phyloP scores from a whole-genome alignment of 1,140 invertebrate species.

The Brachionus asplanchnoidis region DNA sequence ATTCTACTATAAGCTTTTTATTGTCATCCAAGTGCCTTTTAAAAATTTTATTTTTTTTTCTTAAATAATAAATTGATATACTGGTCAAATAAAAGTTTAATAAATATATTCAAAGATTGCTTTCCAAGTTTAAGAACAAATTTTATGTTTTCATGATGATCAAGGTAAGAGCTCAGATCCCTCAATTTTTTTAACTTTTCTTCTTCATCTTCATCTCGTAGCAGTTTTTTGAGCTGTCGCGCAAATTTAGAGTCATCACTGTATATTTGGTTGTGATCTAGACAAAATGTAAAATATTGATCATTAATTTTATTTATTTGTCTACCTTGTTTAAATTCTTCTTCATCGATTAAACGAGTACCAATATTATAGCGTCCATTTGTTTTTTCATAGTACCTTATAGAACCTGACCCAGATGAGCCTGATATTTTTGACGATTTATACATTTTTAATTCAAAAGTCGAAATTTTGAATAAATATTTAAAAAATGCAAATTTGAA shows the following conservation, averaged over 20 bases:
- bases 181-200: conserved; percentile 4
- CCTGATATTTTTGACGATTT: conserved; percentile 18
- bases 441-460: background rate
- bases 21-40: background rate
- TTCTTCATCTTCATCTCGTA: conserved; percentile 36
- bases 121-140: conserved; percentile 37
- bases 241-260: conserved; percentile 39
- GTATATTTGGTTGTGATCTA: conserved; percentile 20
- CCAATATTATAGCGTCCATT: background rate
- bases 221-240: conserved; percentile 8
- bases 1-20: background rate
- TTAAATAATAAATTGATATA: background rate
- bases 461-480: background rate
- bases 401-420: background rate
- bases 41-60: background rate
- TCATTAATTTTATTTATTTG: background rate
- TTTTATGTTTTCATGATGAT: conserved; percentile 38
- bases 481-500: background rate
- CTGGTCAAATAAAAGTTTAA: conserved; percentile 24
- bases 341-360: conserved; percentile 30
- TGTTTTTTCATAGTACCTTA: background rate
- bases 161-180: conserved; percentile 23
- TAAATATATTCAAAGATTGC: background rate
- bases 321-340: conserved; percentile 33
- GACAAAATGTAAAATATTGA: background rate